Conservation (phyloP, 1,140 invertebrate species). For the Leucophenga varia region DNA sequence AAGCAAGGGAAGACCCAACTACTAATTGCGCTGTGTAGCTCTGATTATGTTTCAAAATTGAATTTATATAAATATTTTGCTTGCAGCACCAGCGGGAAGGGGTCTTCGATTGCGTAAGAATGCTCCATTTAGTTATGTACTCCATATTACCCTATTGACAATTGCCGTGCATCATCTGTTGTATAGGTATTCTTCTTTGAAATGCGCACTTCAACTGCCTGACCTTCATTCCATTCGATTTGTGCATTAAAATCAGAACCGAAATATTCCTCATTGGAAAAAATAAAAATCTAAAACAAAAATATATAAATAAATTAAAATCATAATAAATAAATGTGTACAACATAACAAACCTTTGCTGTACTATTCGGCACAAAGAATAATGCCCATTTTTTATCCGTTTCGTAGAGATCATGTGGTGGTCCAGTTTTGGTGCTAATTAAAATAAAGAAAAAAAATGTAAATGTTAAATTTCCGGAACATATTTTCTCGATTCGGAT, state of each 20-base stretch:
- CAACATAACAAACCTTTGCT: conserved; percentile 25
- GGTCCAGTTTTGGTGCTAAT: conserved; percentile 30
- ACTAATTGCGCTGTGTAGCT: too few relatives aligned
- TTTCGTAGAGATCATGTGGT: conserved; percentile 52
- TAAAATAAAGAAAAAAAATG: neutral
- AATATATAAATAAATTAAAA: neutral
- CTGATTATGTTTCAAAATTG: too few relatives aligned
- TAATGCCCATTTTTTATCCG: conserved; percentile 54
- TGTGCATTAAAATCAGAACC: conserved; percentile 66
- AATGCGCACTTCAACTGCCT: conserved; percentile 65
- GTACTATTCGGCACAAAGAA: conserved; percentile 46
- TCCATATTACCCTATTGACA: conserved; percentile 60
- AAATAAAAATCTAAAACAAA: conserved; percentile 61
- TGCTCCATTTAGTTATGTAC: too few relatives aligned
- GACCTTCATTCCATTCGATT: conserved; percentile 64
- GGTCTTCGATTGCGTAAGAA: too few relatives aligned
- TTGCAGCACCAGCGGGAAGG: too few relatives aligned
- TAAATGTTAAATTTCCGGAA: neutral
- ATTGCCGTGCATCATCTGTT: conserved; percentile 66
- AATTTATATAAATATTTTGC: too few relatives aligned
- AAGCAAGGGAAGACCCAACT: too few relatives aligned
- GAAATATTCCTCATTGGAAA: conserved; percentile 68
- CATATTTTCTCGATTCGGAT: too few relatives aligned
- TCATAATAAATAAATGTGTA: neutral
- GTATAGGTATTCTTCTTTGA: conserved; percentile 73